Conservation (phyloP, 2,888 invertebrate genomes). For the Candidula unifasciata region DNA sequence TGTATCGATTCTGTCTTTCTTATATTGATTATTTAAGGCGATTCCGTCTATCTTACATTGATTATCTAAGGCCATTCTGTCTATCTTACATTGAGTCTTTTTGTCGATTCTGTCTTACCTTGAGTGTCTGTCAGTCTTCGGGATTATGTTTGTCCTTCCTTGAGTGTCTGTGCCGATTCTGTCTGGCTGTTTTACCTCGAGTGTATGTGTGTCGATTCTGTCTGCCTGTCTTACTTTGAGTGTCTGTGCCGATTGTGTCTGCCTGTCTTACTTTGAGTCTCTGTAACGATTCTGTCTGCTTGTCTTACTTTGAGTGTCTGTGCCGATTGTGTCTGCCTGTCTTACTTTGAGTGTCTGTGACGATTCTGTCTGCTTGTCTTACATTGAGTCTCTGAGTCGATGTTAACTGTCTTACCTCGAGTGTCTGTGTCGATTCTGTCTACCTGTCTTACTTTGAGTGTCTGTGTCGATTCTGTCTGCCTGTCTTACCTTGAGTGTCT, state of each 20-base stretch:
- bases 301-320: background rate
- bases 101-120: too few species aligned
- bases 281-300: slow-evolving; percentile 17
- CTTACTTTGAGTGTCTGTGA: background rate
- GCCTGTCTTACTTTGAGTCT: slow-evolving; percentile 4
- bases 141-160: too few species aligned
- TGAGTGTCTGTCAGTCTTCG: too few species aligned
- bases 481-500: background rate
- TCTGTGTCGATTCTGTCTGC: background rate
- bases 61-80: too few species aligned
- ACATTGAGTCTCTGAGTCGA: background rate
- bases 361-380: background rate
- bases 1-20: background rate
- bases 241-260: too few species aligned
- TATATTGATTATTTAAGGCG: too few species aligned
- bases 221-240: background rate
- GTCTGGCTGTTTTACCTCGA: background rate
- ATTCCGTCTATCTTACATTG: too few species aligned
- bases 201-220: background rate
- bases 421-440: background rate
- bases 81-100: too few species aligned
- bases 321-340: background rate
- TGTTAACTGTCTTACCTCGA: background rate
- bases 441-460: background rate
- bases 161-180: background rate